Conservation (phyloP, 37 sponge, comb jelly and placozoan genomes). For the Chondrosia reniformis region DNA sequence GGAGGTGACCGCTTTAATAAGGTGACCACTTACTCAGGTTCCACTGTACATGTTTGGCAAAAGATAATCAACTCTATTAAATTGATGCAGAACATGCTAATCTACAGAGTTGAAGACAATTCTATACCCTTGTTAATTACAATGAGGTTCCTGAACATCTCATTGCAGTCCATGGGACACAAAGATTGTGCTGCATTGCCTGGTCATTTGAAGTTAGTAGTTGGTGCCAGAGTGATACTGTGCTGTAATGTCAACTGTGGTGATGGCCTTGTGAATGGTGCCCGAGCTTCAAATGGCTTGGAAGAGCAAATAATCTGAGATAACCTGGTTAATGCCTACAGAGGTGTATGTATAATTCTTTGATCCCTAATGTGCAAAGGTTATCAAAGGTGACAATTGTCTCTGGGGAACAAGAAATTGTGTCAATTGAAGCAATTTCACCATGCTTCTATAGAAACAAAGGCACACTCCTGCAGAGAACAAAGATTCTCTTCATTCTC, state of each 20-base stretch:
- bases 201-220: not conserved
- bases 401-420: too few species aligned
- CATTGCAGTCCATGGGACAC: not conserved
- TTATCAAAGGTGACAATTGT: not conserved
- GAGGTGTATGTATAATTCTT: not conserved
- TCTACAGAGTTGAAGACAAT: too few species aligned
- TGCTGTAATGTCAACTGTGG: constrained; percentile 19
- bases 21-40: too few species aligned
- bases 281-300: not conserved
- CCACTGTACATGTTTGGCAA: too few species aligned
- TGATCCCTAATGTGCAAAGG: not conserved
- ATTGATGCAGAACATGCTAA: constrained; percentile 6
- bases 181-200: constrained; percentile 20
- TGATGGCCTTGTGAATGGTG: too few species aligned
- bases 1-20: too few species aligned
- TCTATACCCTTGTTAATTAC: not conserved
- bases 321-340: not conserved
- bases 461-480: constrained; percentile 2
- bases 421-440: too few species aligned
- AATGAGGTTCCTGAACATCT: too few species aligned
- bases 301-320: not conserved
- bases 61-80: not conserved
- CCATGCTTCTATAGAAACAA: too few species aligned
- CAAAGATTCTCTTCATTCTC: not conserved
- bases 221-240: constrained; percentile 34